Base-by-base conservation (phyloP, 2,888 invertebrate species). In the Folsomia manolachei region DNA sequence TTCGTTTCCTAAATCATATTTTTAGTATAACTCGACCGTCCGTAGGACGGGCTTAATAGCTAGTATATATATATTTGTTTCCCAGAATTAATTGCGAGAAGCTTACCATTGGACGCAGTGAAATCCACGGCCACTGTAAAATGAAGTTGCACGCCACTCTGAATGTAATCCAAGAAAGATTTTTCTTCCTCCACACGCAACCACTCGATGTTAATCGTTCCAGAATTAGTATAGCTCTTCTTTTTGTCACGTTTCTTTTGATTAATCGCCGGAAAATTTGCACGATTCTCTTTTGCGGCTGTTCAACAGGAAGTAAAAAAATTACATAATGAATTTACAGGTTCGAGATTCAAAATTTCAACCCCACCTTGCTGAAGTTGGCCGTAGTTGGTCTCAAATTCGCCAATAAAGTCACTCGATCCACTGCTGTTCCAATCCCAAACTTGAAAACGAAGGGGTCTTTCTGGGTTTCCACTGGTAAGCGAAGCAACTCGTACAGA, bases 371-470 rank as follows among this genome's bases (percentile, higher is more conserved):
- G 75, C 1, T 82, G 73, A 19, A 87, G 80, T 71, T 84, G 83
- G 64, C 82, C 81, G 26, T 85, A 77, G 4, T 83, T 84, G 4
- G 84, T 83, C 61, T 80, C 80, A 70, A 84, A 84, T 68, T 83
- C 82, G n/a, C 86, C 86, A 78, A 86, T 86, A 70, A 85, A 83
- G 71, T 86, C 85, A 82, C 84, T 83, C n/a, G 81, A 79, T 39
- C 86, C 85, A 81, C 84, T 83, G 69, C 82, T 83, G 78, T 86
- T 85, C 84, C 86, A 86, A 78, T 87, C 86, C 81, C 81, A 86
- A 70, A 86, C 86, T 76, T 86, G 85, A 61, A 87, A 82, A 71
- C 83, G 82, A 25, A 87, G 83, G 25, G 82, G 80, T 66, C 86
- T 82, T 71, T 85, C 84, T 76, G 84, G 83, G 77, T 86, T 86